phyloP scores from a whole-genome alignment of 2,113 vertebrate genomes.

The Tautogolabrus adspersus region DNA sequence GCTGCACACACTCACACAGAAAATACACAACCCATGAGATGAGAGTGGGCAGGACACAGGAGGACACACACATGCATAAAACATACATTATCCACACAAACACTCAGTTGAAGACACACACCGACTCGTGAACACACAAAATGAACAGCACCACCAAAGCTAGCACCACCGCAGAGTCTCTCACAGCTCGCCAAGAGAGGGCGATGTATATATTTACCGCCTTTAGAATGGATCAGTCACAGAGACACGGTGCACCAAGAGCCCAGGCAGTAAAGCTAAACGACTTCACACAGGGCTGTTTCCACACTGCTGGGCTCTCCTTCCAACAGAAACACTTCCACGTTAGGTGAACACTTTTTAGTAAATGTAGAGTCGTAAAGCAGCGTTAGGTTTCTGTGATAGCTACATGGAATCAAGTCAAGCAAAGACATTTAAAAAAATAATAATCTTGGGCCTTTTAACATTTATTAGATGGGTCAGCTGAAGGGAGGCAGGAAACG shows the following conservation, averaged over 20 bases:
- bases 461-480: too few species aligned
- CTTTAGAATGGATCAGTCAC: slow-evolving; percentile 48
- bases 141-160: slow-evolving; percentile 5
- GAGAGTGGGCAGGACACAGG: neutral
- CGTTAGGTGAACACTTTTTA: neutral
- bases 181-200: slow-evolving; percentile 19
- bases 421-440: too few species aligned
- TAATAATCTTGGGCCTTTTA: too few species aligned
- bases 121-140: slow-evolving; percentile 14
- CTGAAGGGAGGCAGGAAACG: too few species aligned
- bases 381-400: too few species aligned
- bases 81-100: slow-evolving; percentile 7
- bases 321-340: neutral
- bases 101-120: neutral
- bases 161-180: neutral
- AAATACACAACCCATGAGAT: neutral
- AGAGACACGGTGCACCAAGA: slow-evolving; percentile 1
- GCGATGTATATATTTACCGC: slow-evolving; percentile 40
- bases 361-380: too few species aligned
- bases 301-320: neutral
- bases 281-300: neutral
- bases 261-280: slow-evolving; percentile 1
- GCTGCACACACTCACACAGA: neutral
- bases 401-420: too few species aligned
- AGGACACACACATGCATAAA: slow-evolving; percentile 7